Evolutionary conservation across 2,888 invertebrate species (phyloP).

Genomic region (Cryptophagus acutangulus): DNA sequence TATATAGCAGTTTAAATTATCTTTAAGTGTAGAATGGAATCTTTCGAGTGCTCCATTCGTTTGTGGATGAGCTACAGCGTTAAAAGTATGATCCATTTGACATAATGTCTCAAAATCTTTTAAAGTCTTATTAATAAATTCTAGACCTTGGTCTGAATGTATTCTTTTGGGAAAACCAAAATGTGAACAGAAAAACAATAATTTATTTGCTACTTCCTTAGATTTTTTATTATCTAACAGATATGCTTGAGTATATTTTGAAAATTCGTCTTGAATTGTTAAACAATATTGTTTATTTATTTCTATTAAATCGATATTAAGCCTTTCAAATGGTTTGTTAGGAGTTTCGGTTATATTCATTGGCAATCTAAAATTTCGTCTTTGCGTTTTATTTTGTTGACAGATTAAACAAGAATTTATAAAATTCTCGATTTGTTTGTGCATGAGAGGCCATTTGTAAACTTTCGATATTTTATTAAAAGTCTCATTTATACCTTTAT

Average conservation of each 20-base stretch:
- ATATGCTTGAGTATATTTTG: background rate
- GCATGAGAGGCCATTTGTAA: no score
- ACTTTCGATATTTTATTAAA: no score
- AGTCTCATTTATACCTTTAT: no score
- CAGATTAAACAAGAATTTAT: no score
- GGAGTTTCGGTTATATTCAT: no score
- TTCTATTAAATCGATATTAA: constrained; percentile 1
- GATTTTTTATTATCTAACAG: background rate
- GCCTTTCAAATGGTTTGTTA: background rate
- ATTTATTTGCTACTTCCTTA: background rate
- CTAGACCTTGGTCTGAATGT: background rate
- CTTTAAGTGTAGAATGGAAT: constrained; percentile 3
- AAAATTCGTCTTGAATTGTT: constrained; percentile 1
- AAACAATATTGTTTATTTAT: background rate
- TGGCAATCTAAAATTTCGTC: no score
- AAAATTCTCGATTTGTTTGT: no score
- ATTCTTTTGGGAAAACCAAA: background rate
- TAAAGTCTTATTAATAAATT: constrained; percentile 1
- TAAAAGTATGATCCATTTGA: constrained; percentile 1
- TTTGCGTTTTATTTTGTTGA: no score
- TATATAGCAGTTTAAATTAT: background rate
- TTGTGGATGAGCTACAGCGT: background rate
- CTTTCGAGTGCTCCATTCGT: constrained; percentile 1
- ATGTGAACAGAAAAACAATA: background rate
- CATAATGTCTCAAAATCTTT: background rate